A percentile compares a stretch with the other conserved stretches of the same genome.
phyloP scores from a whole-genome alignment of 2,797 vertebrate species.

The Cryptoblepharus egeriae region DNA sequence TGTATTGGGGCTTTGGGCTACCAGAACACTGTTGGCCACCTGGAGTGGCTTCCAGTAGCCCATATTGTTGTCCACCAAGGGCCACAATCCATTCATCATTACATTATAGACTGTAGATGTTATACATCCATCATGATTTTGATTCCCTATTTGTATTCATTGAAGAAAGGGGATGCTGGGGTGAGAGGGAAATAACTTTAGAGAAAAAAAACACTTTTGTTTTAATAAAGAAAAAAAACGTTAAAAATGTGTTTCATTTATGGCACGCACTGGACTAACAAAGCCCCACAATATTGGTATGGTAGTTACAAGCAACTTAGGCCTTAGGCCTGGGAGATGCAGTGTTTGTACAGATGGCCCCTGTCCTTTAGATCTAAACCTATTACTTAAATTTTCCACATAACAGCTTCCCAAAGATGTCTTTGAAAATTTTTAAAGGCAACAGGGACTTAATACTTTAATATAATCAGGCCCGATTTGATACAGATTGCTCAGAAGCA shows the following conservation, averaged over 20 bases:
- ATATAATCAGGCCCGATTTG: conserved; percentile 77
- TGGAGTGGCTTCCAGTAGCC: neutral
- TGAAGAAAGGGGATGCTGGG: neutral
- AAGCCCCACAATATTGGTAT: conserved; percentile 27
- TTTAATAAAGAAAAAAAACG: conserved; percentile 53
- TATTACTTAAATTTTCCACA: conserved; percentile 75
- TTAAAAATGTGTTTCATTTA: conserved; percentile 53
- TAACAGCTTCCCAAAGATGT: conserved; percentile 77
- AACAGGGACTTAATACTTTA: conserved; percentile 80
- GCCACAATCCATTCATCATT: neutral
- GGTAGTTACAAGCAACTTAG: conserved; percentile 60
- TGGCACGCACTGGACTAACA: conserved; percentile 28
- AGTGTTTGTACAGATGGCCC: conserved; percentile 77
- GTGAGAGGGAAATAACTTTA: neutral
- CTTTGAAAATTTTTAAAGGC: conserved; percentile 78
- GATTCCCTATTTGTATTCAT: neutral
- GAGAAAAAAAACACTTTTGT: neutral
- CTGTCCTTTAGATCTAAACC: conserved; percentile 69
- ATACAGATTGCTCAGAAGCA: conserved; percentile 73
- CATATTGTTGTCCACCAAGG: neutral
- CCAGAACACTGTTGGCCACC: too few relatives aligned
- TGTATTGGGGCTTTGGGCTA: too few relatives aligned
- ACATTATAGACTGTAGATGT: neutral
- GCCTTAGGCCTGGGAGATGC: conserved; percentile 52
- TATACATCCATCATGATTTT: neutral